These are phyloP conservation scores for Heptranchias perlo DNA, from an alignment of 2,113 vertebrate species.

Conservation along the genomic window DNA sequence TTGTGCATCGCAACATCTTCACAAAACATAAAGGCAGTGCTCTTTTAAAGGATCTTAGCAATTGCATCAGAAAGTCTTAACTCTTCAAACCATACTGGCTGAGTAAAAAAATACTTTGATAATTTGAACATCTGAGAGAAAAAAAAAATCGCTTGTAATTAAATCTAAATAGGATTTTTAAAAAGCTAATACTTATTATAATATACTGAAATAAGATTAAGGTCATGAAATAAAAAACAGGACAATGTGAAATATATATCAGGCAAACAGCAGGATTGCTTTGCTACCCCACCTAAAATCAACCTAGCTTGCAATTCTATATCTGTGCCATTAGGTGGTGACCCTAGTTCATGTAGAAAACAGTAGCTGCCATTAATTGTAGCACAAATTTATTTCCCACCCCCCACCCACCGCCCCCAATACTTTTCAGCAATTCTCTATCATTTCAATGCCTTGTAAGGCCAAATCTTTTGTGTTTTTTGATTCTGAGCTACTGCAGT, in stretches of 20 bases:
- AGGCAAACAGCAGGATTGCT: background rate
- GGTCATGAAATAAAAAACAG: background rate
- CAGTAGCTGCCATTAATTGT: background rate
- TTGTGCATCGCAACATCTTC: background rate
- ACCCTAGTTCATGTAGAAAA: constrained; percentile 3
- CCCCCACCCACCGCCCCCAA: background rate
- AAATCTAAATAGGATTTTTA: background rate
- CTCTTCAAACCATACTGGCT: background rate
- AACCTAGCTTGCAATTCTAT: background rate
- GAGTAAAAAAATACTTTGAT: background rate
- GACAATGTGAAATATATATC: background rate
- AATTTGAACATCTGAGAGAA: background rate
- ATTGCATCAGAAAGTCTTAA: background rate
- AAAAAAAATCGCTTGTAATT: background rate
- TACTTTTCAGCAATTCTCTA: background rate
- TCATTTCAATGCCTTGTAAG: background rate
- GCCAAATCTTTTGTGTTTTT: background rate
- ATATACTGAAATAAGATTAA: background rate
- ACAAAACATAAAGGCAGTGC: background rate
- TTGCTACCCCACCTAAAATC: background rate
- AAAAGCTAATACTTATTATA: background rate
- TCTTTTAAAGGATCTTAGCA: background rate
- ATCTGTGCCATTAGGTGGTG: constrained; percentile 29
- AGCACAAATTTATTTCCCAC: background rate
- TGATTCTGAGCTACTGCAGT: background rate